Evolutionary conservation across 2,113 vertebrate species (phyloP), one percentile per base, ranked within the genome.

Genomic region (Sardina pilchardus): DNA sequence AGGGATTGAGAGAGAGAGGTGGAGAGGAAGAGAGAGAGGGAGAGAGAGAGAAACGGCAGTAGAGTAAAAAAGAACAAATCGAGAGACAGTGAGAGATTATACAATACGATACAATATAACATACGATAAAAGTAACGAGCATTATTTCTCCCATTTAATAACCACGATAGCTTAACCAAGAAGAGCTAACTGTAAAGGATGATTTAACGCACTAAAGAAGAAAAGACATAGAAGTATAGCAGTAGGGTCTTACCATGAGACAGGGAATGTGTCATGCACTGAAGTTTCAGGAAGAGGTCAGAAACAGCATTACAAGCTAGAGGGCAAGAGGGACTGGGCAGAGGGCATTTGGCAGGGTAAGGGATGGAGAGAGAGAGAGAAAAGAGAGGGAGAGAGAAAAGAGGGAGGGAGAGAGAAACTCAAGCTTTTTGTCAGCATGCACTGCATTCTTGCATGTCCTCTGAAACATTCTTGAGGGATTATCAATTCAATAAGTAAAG

Each of bases 1-100:
- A 92, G 91, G 83, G 89, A 83, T 91, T 83, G 86, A 88, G 42
- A 84, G 83, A 82, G 88, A 85, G 71, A 59, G 21, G 86, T 45
- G 50, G 80, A 83, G 6, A 67, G 83, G 86, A 82, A 34, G 84
- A 87, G 81, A 63, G 85, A 85, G 10, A 75, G 9, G 91, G 47
- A 87, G 83, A 85, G 63, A 84, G 50, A 85, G 10, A 71, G 14
- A 34, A n/a, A n/a, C n/a, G 21, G 83, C 48, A 84, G 81, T n/a
- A n/a, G 85, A 59, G 83, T 75, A 91, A 14, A 36, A 5, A 5
- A 36, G 14, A 36, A 78, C 24, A 16, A 12, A n/a, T 4, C 5
- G 59, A 26, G 9, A 26, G n/a, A 26, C 7, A n/a, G 24, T 8
- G 24, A 63, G n/a, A n/a, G 24, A 6, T 42, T n/a, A 63, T 26